Percentiles rank a stretch among this genome's conserved stretches.
Evolutionary conservation across 2,113 vertebrate genomes (phyloP).

Genomic region (Phasianus colchicus): DNA sequence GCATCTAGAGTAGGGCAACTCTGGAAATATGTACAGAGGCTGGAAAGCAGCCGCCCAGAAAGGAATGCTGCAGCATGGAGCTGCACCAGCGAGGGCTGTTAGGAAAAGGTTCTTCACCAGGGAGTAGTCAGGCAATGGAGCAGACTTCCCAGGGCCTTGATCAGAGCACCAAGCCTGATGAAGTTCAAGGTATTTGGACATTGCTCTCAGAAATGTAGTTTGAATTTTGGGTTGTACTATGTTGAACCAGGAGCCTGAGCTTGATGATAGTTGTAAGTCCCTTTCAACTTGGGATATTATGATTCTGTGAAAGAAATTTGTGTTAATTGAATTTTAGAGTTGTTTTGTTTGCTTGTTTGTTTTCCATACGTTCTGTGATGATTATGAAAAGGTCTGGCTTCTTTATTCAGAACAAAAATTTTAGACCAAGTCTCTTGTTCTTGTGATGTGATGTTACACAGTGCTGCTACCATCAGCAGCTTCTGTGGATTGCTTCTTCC

Average conservation of each 20-base stretch:
- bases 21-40: too few species aligned
- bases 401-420: not conserved
- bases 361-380: not conserved
- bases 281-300: too few species aligned
- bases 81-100: too few species aligned
- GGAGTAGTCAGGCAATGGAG: not conserved
- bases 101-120: too few species aligned
- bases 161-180: not conserved
- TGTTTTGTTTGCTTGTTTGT: not conserved
- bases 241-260: too few species aligned
- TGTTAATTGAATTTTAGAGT: not conserved
- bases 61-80: too few species aligned
- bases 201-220: too few species aligned
- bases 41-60: too few species aligned
- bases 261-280: too few species aligned
- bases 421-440: not conserved
- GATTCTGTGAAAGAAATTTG: not conserved
- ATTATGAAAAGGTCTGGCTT: not conserved
- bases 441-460: not conserved
- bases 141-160: not conserved
- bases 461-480: not conserved
- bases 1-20: too few species aligned
- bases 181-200: too few species aligned
- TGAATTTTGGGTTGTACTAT: too few species aligned
- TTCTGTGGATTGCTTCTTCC: not conserved